Percentiles rank a stretch among this genome's conserved stretches.
Conservation (phyloP, 2,797 vertebrate species). For the Rhodeus uyekii region DNA sequence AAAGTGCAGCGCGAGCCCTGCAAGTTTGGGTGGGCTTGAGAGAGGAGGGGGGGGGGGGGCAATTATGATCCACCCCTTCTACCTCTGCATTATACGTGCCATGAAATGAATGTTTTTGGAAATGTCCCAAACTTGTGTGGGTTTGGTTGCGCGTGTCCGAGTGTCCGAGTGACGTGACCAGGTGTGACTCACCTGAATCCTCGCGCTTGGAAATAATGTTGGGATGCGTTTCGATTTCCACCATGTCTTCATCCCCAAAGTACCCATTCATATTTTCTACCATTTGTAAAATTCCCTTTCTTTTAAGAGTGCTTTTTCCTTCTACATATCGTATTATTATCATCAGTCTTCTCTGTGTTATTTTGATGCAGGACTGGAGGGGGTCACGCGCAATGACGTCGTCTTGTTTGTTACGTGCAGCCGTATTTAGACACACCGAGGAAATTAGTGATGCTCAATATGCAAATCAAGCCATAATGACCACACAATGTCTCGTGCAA, state of each 20-base stretch:
- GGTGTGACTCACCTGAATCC: slow-evolving; percentile 10
- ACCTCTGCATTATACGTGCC: slow-evolving; percentile 17
- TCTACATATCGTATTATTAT: background rate
- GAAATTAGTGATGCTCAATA: slow-evolving; percentile 79
- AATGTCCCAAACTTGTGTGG: background rate
- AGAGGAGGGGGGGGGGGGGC: background rate
- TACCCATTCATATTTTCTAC: background rate
- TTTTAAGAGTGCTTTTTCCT: background rate
- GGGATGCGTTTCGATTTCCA: background rate
- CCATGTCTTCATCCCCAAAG: background rate
- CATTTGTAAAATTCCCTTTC: background rate
- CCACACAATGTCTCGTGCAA: background rate
- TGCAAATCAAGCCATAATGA: slow-evolving; percentile 67
- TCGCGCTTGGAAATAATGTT: background rate
- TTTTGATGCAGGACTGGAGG: slow-evolving; percentile 21
- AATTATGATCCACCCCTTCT: slow-evolving; percentile 19
- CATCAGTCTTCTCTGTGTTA: background rate
- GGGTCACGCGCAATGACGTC: slow-evolving; percentile 83
- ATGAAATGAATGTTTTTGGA: background rate
- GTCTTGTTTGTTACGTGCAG: slow-evolving; percentile 73
- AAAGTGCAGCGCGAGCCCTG: slow-evolving; percentile 13
- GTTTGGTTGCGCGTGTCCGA: background rate
- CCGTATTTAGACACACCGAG: slow-evolving; percentile 76
- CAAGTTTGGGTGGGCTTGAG: slow-evolving; percentile 23
- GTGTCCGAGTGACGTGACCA: background rate